Evolutionary conservation across 2,113 vertebrate species (phyloP).

Genomic region (Felis chaus): DNA sequence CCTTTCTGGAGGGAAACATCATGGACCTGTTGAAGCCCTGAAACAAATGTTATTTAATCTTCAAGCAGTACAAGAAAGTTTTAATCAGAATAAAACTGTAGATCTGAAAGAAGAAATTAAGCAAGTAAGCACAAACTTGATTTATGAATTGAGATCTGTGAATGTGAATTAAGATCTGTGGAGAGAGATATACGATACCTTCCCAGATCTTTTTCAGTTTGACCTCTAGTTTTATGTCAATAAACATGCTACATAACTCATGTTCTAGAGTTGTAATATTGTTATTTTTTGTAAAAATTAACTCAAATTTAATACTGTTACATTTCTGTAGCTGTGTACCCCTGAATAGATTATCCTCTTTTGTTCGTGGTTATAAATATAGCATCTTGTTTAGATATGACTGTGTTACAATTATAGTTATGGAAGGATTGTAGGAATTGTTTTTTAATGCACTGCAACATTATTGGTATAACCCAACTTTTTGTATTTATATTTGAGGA

Average conservation of each 20-base stretch:
- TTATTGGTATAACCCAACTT: not conserved
- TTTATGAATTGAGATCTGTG: not conserved
- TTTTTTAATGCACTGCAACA: not conserved
- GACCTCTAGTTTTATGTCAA: not conserved
- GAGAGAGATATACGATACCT: not conserved
- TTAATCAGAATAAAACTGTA: conserved; percentile 68
- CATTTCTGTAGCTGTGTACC: not conserved
- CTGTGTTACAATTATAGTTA: not conserved
- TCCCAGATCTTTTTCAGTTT: not conserved
- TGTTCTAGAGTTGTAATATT: not conserved
- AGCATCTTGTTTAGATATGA: not conserved
- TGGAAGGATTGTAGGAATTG: not conserved
- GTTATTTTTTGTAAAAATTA: not conserved
- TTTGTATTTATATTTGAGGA: not conserved
- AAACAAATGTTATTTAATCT: conserved; percentile 90
- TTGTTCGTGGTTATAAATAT: conserved; percentile 18
- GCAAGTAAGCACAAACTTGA: conserved; percentile 72
- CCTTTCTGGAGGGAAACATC: conserved; percentile 82
- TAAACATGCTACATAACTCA: not conserved
- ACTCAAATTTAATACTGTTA: not conserved
- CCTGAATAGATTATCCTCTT: not conserved
- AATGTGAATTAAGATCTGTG: not conserved
- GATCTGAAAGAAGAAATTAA: conserved; percentile 63
- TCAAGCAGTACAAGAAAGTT: conserved; percentile 86
- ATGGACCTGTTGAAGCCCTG: conserved; percentile 89